A percentile compares a stretch with the other conserved stretches of the same genome.
Conservation (phyloP, 2,797 vertebrate genomes). For the Rhynchonycteris naso region DNA sequence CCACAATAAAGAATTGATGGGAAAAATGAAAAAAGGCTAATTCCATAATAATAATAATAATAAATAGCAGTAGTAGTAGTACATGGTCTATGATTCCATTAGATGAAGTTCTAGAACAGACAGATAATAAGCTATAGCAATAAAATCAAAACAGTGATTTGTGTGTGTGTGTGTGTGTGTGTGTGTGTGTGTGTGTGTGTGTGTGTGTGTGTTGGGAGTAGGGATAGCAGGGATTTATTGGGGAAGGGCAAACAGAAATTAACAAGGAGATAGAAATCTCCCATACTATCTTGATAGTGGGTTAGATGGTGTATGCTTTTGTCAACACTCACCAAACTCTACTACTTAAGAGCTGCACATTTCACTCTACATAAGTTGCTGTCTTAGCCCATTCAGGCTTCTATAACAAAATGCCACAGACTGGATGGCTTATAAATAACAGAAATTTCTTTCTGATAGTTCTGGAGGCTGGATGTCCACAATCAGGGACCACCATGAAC, state of each 20-base stretch:
- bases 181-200: background rate
- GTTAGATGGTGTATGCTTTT: background rate
- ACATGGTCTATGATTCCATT: background rate
- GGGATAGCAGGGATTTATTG: background rate
- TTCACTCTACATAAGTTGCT: background rate
- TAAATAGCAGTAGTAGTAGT: background rate
- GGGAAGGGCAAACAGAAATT: background rate
- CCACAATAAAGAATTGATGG: too few relatives aligned
- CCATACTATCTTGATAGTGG: background rate
- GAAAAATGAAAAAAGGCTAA: background rate
- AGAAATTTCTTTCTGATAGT: background rate
- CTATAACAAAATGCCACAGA: background rate
- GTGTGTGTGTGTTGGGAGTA: background rate
- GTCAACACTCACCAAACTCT: slow-evolving; percentile 36
- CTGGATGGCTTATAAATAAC: background rate
- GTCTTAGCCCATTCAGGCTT: background rate
- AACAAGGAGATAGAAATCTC: background rate
- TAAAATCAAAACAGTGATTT: background rate
- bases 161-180: background rate
- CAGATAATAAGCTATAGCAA: background rate
- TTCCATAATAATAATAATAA: background rate
- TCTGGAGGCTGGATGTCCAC: background rate
- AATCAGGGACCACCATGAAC: background rate
- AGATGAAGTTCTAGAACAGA: slow-evolving; percentile 14
- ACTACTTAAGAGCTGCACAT: slow-evolving; percentile 24